Base-by-base conservation (phyloP, 64 coral and sea anemone genomes). In the Montipora cactus region DNA sequence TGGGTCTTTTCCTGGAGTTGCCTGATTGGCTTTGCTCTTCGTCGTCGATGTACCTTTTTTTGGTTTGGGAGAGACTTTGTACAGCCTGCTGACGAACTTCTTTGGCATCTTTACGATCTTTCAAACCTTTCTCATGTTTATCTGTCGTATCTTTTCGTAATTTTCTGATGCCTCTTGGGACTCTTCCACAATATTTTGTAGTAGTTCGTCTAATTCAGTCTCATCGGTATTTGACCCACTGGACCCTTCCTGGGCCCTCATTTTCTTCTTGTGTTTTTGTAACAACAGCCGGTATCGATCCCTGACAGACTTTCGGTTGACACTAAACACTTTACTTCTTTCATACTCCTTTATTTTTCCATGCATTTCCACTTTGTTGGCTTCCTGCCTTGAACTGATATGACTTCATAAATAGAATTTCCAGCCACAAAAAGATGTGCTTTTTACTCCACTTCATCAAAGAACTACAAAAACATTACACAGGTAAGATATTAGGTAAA, bases 321-420 rank as follows among this genome's bases (percentile, higher is more conserved):
- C 76, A 79, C n/a, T 90, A 76, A 90, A 90, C 57, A 76, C 49
- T 68, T 79, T 90, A 37, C 49, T 90, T 37, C 58, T 78, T 68
- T 48, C 79, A 75, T 79, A 44, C 88, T 67, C 75, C 88, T 20
- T 79, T 90, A 90, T 68, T 90, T 79, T 37, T 90, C 88, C 88
- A 79, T 49, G 88, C 88, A 14, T 79, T 79, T 90, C 76, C 88
- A 90, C 88, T 90, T 79, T 90, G 88, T 21, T 69, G 70, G 51
- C 50, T 79, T 15, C 76, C 88, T 0, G 88, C 4, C 49, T 90
- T 90, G 55, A 79, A 90, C 78, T 90, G 88, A 79, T 90, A 79
- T 67, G 88, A 76, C 55, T 90, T 90, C 53, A 90, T 90, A 67
- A 90, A 90, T 79, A 90, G n/a, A 90, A 90, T 79, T 90, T 90